Evolutionary conservation across 92 coral and sea anemone genomes (phyloP).

Genomic region (Zoanthus sociatus): DNA sequence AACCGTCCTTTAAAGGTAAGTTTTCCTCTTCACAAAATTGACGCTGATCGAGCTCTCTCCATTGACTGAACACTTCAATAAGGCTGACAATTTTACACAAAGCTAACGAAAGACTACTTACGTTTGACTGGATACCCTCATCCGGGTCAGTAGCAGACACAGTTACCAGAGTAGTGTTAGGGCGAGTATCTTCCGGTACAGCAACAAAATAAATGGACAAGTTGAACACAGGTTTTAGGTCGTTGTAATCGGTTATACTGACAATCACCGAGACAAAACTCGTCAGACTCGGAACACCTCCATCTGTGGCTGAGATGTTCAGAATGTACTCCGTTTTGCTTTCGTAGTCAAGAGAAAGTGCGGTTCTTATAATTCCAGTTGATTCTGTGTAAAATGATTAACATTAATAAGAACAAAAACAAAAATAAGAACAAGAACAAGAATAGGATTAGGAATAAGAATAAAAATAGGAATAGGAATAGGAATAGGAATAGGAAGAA

Average conservation of each 20-base stretch:
- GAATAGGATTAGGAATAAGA: too few relatives aligned
- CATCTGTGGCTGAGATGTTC: conserved; percentile 73
- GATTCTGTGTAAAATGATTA: conserved; percentile 40
- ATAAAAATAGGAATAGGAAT: too few relatives aligned
- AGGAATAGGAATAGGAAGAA: too few relatives aligned
- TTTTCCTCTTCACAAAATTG: too few relatives aligned
- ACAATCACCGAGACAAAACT: conserved; percentile 53
- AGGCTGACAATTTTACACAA: neutral
- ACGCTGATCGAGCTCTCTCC: neutral
- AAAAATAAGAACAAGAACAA: too few relatives aligned
- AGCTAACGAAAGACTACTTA: neutral
- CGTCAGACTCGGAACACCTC: conserved; percentile 62
- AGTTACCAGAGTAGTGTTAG: conserved; percentile 61
- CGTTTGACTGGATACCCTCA: conserved; percentile 52
- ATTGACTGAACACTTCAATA: neutral
- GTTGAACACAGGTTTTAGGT: conserved; percentile 74
- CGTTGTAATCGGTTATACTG: conserved; percentile 67
- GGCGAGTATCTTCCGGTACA: conserved; percentile 68
- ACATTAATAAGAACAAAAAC: too few relatives aligned
- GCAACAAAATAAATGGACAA: conserved; percentile 50
- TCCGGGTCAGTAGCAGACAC: conserved; percentile 62
- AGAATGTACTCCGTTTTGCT: conserved; percentile 53
- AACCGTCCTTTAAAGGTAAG: too few relatives aligned
- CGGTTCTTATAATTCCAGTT: conserved; percentile 64
- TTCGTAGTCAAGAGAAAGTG: conserved; percentile 79